A percentile compares a stretch with the other conserved stretches of the same genome.
Evolutionary conservation across 2,113 vertebrate genomes (phyloP).

Genomic region (Jaculus jaculus): DNA sequence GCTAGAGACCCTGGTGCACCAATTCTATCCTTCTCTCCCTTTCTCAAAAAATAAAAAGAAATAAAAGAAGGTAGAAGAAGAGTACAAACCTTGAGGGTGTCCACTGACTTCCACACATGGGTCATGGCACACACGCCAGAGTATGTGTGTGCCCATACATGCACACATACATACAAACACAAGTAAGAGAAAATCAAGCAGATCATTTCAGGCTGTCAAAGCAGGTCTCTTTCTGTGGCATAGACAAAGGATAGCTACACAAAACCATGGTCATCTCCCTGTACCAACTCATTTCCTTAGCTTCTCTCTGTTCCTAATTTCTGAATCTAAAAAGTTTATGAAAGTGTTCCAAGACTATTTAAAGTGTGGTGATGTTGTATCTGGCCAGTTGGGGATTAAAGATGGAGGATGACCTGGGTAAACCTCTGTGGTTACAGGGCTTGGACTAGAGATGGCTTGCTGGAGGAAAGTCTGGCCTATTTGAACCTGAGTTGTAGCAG

Average conservation of each 20-base stretch:
- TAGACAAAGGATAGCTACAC: neutral
- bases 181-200: too few species aligned
- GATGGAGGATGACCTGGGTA: neutral
- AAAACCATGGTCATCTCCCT: neutral
- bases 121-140: too few species aligned
- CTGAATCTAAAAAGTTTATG: neutral
- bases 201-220: neutral
- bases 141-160: too few species aligned
- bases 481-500: neutral
- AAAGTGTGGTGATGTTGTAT: neutral
- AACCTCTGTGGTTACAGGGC: neutral
- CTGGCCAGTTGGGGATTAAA: neutral
- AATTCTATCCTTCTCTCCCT: too few species aligned
- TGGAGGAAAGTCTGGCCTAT: neutral
- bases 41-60: too few species aligned
- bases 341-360: conserved; percentile 11
- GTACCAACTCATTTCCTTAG: neutral
- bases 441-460: neutral
- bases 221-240: neutral
- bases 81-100: too few species aligned
- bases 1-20: too few species aligned
- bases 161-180: too few species aligned
- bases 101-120: too few species aligned
- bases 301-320: neutral
- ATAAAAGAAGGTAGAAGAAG: too few species aligned